These are phyloP conservation scores for Nannoperca australis DNA, from an alignment of 2,797 vertebrate species.

Conservation along the genomic window DNA sequence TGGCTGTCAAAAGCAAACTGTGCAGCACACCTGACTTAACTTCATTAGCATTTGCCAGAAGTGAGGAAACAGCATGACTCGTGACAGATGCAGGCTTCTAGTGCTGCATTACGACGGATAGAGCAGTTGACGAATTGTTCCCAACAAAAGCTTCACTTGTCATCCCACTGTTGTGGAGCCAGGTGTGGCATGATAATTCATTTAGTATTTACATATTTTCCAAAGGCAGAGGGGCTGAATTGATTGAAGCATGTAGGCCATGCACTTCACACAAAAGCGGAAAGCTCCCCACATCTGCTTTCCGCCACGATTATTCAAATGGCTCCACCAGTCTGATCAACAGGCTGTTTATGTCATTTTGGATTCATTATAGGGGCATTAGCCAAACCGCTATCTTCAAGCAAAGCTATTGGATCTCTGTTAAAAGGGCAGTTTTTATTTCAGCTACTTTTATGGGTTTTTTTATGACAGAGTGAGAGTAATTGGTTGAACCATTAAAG, in stretches of 20 bases:
- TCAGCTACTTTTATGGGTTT: conserved; percentile 30
- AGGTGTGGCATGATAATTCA: conserved; percentile 60
- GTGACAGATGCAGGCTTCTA: conserved; percentile 55
- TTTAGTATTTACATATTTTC: conserved; percentile 47
- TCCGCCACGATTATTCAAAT: conserved; percentile 54
- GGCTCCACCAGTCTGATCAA: conserved; percentile 36
- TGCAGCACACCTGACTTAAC: conserved; percentile 56
- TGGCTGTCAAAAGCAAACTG: conserved; percentile 52
- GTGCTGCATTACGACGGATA: conserved; percentile 45
- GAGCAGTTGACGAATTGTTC: conserved; percentile 52
- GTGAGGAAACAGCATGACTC: conserved; percentile 37
- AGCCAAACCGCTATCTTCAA: conserved; percentile 43
- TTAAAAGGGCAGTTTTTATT: conserved; percentile 40
- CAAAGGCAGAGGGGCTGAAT: conserved; percentile 34
- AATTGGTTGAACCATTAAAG: conserved; percentile 51
- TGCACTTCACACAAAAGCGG: conserved; percentile 45
- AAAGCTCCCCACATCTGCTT: conserved; percentile 50
- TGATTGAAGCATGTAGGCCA: conserved; percentile 34
- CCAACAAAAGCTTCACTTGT: conserved; percentile 52
- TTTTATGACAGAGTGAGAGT: conserved; percentile 38
- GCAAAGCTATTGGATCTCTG: conserved; percentile 32
- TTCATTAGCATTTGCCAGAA: conserved; percentile 60
- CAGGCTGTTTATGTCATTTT: conserved; percentile 24
- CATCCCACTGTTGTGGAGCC: conserved; percentile 37
- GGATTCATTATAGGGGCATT: conserved; percentile 46